Conservation (phyloP, 1,140 invertebrate genomes). For the Odontomachus brunneus region DNA sequence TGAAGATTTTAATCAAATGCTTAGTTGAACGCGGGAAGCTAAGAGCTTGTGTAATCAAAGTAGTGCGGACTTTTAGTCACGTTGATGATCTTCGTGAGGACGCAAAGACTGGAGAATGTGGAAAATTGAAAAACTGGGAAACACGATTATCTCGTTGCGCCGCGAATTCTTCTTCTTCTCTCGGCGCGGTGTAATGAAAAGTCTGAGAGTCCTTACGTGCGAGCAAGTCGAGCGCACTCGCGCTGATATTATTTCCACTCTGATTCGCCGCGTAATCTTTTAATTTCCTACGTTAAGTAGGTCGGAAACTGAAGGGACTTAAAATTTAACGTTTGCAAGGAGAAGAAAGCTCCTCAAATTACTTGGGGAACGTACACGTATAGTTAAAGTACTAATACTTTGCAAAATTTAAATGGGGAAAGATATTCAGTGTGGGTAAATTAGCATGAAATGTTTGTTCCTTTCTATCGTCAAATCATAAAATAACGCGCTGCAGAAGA, state of each 20-base stretch:
- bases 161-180: not conserved
- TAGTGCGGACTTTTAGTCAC: not conserved
- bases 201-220: not conserved
- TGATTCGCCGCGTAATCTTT: slow-evolving; percentile 27
- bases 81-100: no score
- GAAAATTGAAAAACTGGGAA: slow-evolving; percentile 15
- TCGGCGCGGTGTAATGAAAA: slow-evolving; percentile 34
- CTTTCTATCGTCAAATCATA: no score
- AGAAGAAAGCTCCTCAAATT: not conserved
- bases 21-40: no score
- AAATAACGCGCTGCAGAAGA: not conserved
- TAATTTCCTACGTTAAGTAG: slow-evolving; percentile 40
- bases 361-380: not conserved
- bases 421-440: not conserved
- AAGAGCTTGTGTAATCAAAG: no score
- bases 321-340: not conserved
- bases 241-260: slow-evolving; percentile 32
- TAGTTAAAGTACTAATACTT: not conserved
- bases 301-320: slow-evolving; percentile 2
- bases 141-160: not conserved
- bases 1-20: no score
- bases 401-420: not conserved
- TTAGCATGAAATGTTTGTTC: no score
- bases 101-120: not conserved
- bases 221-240: slow-evolving; percentile 21